Evolutionary conservation across 2,797 vertebrate species (phyloP).

Genomic region (Typhlichthys subterraneus): DNA sequence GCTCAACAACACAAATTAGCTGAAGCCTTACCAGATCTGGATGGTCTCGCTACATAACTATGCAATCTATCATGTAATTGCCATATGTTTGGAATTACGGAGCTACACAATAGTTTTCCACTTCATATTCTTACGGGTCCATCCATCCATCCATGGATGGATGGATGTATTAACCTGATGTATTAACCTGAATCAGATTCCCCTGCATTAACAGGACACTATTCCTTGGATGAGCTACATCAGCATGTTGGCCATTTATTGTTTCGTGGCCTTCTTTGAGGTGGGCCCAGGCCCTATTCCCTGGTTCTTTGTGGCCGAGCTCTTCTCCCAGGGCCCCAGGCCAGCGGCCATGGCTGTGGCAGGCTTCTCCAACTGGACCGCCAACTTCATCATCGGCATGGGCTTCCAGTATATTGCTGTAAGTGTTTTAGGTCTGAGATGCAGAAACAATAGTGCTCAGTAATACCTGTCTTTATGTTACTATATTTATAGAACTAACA

Average conservation of each 20-base stretch:
- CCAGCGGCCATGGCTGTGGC: constrained; percentile 90
- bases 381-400: constrained; percentile 92
- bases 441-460: too few species aligned
- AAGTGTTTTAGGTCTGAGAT: constrained; percentile 57
- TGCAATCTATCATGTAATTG: too few species aligned
- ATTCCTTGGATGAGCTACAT: constrained; percentile 86
- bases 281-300: constrained; percentile 91
- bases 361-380: constrained; percentile 89
- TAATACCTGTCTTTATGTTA: too few species aligned
- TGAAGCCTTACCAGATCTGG: not conserved
- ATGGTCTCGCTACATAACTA: not conserved
- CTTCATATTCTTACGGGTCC: too few species aligned
- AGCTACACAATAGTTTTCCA: not conserved
- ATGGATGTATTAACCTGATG: too few species aligned
- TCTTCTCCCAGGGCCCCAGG: constrained; percentile 91
- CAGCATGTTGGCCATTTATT: constrained; percentile 87
- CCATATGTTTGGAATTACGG: too few species aligned
- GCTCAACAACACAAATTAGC: too few species aligned
- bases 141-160: too few species aligned
- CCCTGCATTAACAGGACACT: constrained; percentile 70
- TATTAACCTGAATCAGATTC: not conserved
- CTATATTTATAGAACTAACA: not conserved
- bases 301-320: constrained; percentile 92
- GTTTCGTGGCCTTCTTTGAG: constrained; percentile 93
- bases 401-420: constrained; percentile 88